Evolutionary conservation across 2,113 vertebrate species (phyloP).

Genomic region (Noctilio leporinus): DNA sequence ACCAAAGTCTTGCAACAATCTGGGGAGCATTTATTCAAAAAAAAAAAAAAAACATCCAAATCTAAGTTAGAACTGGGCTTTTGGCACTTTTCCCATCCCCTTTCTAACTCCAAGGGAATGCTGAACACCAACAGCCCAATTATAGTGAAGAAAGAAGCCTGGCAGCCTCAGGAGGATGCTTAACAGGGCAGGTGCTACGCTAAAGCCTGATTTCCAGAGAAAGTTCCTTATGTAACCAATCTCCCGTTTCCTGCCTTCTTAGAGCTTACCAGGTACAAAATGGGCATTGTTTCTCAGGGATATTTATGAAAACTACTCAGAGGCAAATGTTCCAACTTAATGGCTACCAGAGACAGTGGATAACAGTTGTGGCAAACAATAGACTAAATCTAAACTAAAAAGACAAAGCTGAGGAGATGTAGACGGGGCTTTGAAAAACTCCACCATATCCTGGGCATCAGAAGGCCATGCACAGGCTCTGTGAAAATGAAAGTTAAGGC

Average conservation of each 20-base stretch:
- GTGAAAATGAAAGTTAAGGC: neutral
- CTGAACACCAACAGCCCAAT: neutral
- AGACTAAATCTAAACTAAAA: neutral
- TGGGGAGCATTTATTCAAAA: neutral
- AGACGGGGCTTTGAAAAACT: neutral
- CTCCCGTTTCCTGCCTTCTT: neutral
- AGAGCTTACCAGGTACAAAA: neutral
- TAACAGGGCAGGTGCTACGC: neutral
- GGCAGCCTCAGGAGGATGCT: neutral
- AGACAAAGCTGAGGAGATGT: neutral
- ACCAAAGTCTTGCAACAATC: neutral
- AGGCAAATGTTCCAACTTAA: neutral
- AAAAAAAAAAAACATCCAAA: slow-evolving; percentile 11
- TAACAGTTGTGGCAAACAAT: neutral
- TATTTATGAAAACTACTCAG: neutral
- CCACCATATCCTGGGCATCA: neutral
- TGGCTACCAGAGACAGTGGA: neutral
- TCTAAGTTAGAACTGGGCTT: neutral
- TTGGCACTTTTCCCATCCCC: neutral
- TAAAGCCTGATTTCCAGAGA: neutral
- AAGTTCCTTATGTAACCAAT: neutral
- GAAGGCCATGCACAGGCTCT: neutral
- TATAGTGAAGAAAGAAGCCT: neutral
- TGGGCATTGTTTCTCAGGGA: neutral
- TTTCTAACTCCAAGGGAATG: neutral